A percentile compares a stretch with the other conserved stretches of the same genome.
phyloP scores from a whole-genome alignment of 2,797 vertebrate genomes.

The Labeo calbasu region DNA sequence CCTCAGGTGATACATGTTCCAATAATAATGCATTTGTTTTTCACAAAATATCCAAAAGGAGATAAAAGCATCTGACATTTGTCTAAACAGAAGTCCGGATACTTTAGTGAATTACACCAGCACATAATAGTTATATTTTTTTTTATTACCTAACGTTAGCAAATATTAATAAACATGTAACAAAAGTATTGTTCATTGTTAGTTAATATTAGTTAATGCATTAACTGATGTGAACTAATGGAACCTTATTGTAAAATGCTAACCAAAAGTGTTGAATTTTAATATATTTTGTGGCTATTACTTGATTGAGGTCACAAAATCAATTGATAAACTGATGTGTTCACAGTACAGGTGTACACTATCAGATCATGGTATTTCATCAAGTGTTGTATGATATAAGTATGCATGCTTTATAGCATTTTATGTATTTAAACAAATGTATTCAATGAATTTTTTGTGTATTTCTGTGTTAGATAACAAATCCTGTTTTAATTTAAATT shows the following conservation, averaged over 20 bases:
- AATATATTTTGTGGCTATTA: background rate
- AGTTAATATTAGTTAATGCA: background rate
- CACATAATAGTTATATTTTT: background rate
- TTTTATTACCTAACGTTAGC: background rate
- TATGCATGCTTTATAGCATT: background rate
- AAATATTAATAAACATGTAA: too few relatives aligned
- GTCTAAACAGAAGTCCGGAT: background rate
- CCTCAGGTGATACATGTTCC: slow-evolving; percentile 18
- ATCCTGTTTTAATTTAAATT: background rate
- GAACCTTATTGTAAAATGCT: background rate
- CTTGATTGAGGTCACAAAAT: background rate
- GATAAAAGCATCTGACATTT: background rate
- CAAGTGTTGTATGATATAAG: background rate
- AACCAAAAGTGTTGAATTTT: background rate
- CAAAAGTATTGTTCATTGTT: background rate
- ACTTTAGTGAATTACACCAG: background rate
- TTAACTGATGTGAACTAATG: background rate
- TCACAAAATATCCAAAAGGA: background rate
- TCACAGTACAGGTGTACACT: background rate
- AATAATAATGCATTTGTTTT: slow-evolving; percentile 7
- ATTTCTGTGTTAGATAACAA: background rate
- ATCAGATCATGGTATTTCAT: background rate
- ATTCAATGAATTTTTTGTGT: background rate
- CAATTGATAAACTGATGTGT: background rate
- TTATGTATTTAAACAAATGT: background rate